phyloP scores from a whole-genome alignment of 2,888 invertebrate species.

The Drosophila robusta region DNA sequence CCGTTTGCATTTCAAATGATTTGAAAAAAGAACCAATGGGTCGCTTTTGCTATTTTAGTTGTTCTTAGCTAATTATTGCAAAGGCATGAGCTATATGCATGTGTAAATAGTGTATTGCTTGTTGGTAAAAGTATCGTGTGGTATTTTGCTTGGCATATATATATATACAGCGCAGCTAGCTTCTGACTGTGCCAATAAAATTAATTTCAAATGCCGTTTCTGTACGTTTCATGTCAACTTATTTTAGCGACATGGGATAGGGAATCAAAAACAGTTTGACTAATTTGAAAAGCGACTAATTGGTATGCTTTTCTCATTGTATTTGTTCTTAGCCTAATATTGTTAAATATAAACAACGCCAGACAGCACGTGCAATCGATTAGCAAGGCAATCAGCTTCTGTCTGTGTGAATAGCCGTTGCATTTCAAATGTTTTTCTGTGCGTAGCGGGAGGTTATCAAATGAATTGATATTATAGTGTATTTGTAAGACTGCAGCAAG shows the following conservation, averaged over 20 bases:
- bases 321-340: too few relatives aligned
- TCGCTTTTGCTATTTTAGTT: neutral
- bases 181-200: slow-evolving; percentile 1
- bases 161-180: slow-evolving; percentile 14
- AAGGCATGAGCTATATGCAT: too few relatives aligned
- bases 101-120: too few relatives aligned
- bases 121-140: neutral
- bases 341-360: too few relatives aligned
- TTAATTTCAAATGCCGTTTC: neutral
- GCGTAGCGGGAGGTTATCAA: neutral
- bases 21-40: too few relatives aligned
- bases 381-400: slow-evolving; percentile 19
- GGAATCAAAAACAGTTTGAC: too few relatives aligned
- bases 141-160: neutral
- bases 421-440: neutral
- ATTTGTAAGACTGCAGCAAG: neutral
- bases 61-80: neutral
- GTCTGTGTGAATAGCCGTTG: neutral
- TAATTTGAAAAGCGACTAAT: too few relatives aligned
- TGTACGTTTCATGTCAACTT: neutral
- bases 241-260: too few relatives aligned
- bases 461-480: neutral
- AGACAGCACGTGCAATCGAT: slow-evolving; percentile 3
- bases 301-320: too few relatives aligned
- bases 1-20: neutral